Base-by-base conservation (phyloP, 2,888 invertebrate genomes). In the Polyommatus icarus region DNA sequence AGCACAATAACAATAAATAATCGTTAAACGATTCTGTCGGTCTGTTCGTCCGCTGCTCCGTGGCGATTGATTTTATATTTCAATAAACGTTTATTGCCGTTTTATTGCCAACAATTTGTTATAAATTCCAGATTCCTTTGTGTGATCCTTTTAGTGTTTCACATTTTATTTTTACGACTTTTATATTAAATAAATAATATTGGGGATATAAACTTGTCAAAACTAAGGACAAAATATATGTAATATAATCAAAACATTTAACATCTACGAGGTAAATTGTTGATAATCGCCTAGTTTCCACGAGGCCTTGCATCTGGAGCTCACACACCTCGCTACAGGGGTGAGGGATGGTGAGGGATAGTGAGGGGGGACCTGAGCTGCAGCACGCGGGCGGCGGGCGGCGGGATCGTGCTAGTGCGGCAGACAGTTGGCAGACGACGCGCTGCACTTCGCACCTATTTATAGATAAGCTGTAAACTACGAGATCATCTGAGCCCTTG, bases 391-490 rank as follows among this genome's bases (percentile, higher is more conserved):
- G 20, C 8, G 24, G 46, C 46, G 29, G 67, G 20, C 8, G 24
- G 20, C 20, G 20, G 24, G 12, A 12, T 8, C 29, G 32, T 15
- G 67, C 67, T 32, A 32, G 67, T 18, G 67, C 29, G 15, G 15
- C 12, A 67, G 67, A 67, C 67, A 67, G 67, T 67, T 67, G 67
- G 67, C 67, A 67, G 67, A 67, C 29, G 15, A 5, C 67, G 67
- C 29, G 67, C 29, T 67, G 67, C 67, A 67, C 20, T 32, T 67
- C 5, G 0, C 12, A 4, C 1, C 29, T 67, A 67, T 67, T 67
- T 18, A 67, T 67, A 67, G 29, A 67, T 1, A 32, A 67, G 67
- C 29, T 67, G 67, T 32, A 67, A 67, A 29, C 61, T 67, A 12
- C 29, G 18, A 32, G 29, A 67, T 67, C 67, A 18, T 32, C 29